Base-by-base conservation (phyloP, 2,113 vertebrate species). In the Pelecanus crispus region DNA sequence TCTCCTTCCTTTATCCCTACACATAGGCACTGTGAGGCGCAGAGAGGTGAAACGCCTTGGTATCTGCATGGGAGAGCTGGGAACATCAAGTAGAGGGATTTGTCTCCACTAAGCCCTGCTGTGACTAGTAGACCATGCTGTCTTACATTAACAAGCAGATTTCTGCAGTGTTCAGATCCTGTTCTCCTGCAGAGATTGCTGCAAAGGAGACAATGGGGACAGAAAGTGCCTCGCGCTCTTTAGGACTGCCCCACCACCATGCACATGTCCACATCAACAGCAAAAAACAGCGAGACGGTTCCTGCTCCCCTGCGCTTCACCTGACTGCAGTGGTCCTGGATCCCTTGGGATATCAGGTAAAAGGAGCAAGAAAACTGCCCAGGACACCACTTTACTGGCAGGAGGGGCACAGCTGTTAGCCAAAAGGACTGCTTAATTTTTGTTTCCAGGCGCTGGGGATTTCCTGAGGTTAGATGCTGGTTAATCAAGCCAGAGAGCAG, bases 101-200 rank as follows among this genome's bases (percentile, higher is more conserved):
- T 94, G 90, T 93, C 92, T 73, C 45, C 78, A 49, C 70, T 72
- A 77, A 90, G 74, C 36, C 34, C 53, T 82, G 74, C 87, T 94
- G 84, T 94, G 81, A 82, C 81, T 62, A 86, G 92, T 26, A 96
- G 79, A 96, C 92, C 87, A 58, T 91, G 74, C 67, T 91, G 71
- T 80, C 90, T 82, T 63, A 92, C 32, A 73, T 90, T 80, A 93
- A 78, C 74, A 86, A 62, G 38, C 71, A 90, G 70, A 92, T 82
- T 97, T 86, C 79, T 94, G 81, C 94, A 86, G 74, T 26, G 25
- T 53, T 53, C 40, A 70, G 55, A 55, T 52, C 65, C 87, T 52
- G 28, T 29, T 87, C 49, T 85, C 70, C 78, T 86, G 45, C 58
- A 95, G 74, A 82, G 62, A 86, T 21, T 82, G 53, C 84, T 91